Evolutionary conservation across 2,888 invertebrate species (phyloP).

Genomic region (Eupithecia abbreviata): DNA sequence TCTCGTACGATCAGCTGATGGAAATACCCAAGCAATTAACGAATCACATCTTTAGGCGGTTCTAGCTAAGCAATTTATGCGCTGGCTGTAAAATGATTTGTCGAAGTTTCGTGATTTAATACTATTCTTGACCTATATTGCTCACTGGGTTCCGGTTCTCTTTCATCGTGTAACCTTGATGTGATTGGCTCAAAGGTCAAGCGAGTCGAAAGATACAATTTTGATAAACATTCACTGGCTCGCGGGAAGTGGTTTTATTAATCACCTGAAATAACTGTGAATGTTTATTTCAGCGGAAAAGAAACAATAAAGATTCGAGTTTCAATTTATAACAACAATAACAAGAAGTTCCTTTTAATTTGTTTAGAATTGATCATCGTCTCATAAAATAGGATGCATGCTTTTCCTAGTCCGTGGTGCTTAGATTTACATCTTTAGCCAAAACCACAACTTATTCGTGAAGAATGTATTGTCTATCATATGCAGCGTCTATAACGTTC

Average conservation of each 20-base stretch:
- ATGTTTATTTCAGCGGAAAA: constrained; percentile 11
- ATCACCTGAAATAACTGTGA: constrained; percentile 38
- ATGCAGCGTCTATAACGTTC: not conserved
- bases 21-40: constrained; percentile 37
- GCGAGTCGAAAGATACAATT: constrained; percentile 50
- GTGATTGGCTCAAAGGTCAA: constrained; percentile 55
- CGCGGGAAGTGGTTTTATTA: constrained; percentile 41
- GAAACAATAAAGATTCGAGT: not conserved
- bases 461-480: not conserved
- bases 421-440: not conserved
- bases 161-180: constrained; percentile 55
- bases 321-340: not conserved
- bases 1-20: constrained; percentile 38
- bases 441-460: not conserved
- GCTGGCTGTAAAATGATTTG: constrained; percentile 25
- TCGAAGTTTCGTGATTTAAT: constrained; percentile 31
- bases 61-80: constrained; percentile 31
- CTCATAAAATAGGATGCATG: not conserved
- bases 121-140: constrained; percentile 60
- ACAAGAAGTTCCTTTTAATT: not conserved
- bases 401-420: not conserved
- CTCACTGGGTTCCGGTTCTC: constrained; percentile 58
- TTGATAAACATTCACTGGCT: constrained; percentile 52
- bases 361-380: not conserved
- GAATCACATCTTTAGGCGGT: constrained; percentile 19